phyloP scores from a whole-genome alignment of 2,113 vertebrate species.

The Vanacampus margaritifer region DNA sequence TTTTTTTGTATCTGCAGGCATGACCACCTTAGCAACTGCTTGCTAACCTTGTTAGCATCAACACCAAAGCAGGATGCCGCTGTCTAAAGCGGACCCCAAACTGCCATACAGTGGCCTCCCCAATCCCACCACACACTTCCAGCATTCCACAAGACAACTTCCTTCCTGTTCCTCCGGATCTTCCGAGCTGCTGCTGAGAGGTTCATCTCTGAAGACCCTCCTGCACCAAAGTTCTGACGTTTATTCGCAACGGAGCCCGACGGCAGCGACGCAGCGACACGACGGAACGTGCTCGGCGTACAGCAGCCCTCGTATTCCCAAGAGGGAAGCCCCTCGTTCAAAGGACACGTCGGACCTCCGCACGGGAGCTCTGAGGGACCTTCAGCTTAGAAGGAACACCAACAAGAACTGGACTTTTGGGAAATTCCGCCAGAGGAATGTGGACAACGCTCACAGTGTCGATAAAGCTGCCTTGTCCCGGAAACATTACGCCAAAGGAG shows the following conservation, averaged over 20 bases:
- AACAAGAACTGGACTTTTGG: slow-evolving; percentile 73
- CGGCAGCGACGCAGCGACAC: slow-evolving; percentile 33
- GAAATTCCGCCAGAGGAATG: slow-evolving; percentile 46
- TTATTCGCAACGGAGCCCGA: slow-evolving; percentile 25
- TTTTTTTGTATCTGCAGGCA: background rate
- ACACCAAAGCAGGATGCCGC: background rate
- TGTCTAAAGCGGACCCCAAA: slow-evolving; percentile 55
- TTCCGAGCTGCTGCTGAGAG: slow-evolving; percentile 50
- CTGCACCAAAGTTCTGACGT: slow-evolving; percentile 45
- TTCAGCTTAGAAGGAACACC: slow-evolving; percentile 51
- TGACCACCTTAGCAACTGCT: background rate
- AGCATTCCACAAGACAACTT: slow-evolving; percentile 20
- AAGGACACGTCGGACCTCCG: slow-evolving; percentile 66
- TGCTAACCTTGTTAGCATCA: background rate
- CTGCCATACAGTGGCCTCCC: slow-evolving; percentile 32
- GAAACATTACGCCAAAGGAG: slow-evolving; percentile 31
- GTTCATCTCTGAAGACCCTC: slow-evolving; percentile 49
- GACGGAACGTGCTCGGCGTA: slow-evolving; percentile 65
- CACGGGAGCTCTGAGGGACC: slow-evolving; percentile 45
- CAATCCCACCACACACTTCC: slow-evolving; percentile 31
- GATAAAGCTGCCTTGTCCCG: slow-evolving; percentile 3
- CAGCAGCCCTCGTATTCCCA: slow-evolving; percentile 68
- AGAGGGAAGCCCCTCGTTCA: slow-evolving; percentile 49
- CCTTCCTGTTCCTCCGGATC: slow-evolving; percentile 40
- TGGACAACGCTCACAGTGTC: slow-evolving; percentile 51